A percentile compares a stretch with the other conserved stretches of the same genome.
phyloP scores from a whole-genome alignment of 2,797 vertebrate genomes.

The Cyprinodon diabolis region DNA sequence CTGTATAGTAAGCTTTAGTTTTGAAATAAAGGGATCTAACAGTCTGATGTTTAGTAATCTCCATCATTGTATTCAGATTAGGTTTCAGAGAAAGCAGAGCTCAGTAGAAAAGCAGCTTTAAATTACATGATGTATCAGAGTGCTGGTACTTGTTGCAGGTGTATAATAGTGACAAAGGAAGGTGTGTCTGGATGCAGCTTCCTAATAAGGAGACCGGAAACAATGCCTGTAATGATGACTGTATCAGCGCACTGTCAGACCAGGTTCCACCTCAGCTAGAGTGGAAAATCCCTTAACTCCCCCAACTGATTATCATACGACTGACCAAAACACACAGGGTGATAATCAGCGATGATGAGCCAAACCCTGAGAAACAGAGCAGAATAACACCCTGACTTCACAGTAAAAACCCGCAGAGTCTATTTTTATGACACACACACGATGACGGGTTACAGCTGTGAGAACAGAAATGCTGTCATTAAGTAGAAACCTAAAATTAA shows the following conservation, averaged over 20 bases:
- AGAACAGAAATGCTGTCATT: conserved; percentile 17
- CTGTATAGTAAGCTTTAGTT: not conserved
- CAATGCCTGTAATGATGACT: conserved; percentile 42
- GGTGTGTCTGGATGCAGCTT: conserved; percentile 43
- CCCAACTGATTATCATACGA: conserved; percentile 16
- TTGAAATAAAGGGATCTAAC: not conserved
- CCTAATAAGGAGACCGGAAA: conserved; percentile 40
- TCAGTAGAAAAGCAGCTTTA: conserved; percentile 19
- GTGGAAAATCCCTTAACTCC: conserved; percentile 54
- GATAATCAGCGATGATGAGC: conserved; percentile 5
- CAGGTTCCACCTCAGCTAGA: conserved; percentile 13
- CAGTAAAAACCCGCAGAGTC: conserved; percentile 2
- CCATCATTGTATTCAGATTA: not conserved
- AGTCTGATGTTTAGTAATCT: not conserved
- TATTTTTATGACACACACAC: conserved; percentile 11
- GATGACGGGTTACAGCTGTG: conserved; percentile 18
- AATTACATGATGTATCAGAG: conserved; percentile 20
- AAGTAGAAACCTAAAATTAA: conserved; percentile 26
- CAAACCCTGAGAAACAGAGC: conserved; percentile 18
- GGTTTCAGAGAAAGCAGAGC: not conserved
- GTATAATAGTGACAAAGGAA: conserved; percentile 40
- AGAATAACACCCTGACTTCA: conserved; percentile 10
- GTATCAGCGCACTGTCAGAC: conserved; percentile 10
- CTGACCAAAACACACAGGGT: conserved; percentile 31
- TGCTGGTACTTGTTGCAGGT: not conserved